These are phyloP conservation scores for Taphrorychus bicolor DNA, from an alignment of 2,888 invertebrate species.

Conservation along the genomic window DNA sequence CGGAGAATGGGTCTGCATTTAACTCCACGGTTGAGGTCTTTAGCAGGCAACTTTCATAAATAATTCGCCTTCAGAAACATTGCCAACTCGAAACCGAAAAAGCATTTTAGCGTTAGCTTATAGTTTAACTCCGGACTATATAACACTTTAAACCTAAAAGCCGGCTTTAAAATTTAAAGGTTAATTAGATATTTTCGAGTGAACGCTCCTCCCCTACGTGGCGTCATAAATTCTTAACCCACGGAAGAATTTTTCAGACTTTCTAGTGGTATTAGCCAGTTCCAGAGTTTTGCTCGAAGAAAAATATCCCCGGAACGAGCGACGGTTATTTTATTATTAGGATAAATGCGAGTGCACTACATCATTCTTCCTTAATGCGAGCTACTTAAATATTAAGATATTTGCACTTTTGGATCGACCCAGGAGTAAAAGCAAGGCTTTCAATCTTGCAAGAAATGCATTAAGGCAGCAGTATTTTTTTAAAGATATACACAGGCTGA, in stretches of 20 bases:
- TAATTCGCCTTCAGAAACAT: no score
- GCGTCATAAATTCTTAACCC: slow-evolving; percentile 39
- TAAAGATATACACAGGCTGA: no score
- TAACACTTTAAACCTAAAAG: slow-evolving; percentile 40
- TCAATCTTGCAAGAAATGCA: no score
- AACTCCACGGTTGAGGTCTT: no score
- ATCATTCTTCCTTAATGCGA: slow-evolving; percentile 29
- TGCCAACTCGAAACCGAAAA: slow-evolving; percentile 3
- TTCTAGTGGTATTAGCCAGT: slow-evolving; percentile 35
- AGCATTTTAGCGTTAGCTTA: slow-evolving; percentile 25
- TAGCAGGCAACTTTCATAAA: no score
- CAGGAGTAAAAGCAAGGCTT: no score
- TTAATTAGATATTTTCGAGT: slow-evolving; percentile 39
- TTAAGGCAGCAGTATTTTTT: no score
- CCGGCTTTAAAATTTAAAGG: slow-evolving; percentile 37
- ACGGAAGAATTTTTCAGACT: slow-evolving; percentile 38
- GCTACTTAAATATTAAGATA: slow-evolving; percentile 33
- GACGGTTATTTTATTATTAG: slow-evolving; percentile 38
- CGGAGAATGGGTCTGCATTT: no score
- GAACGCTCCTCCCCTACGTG: slow-evolving; percentile 38
- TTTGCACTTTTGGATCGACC: slow-evolving; percentile 12
- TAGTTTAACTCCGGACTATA: slow-evolving; percentile 31
- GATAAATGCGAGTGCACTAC: slow-evolving; percentile 34
- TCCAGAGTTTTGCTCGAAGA: slow-evolving; percentile 31
- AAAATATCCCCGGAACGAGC: slow-evolving; percentile 33